Base-by-base conservation (phyloP, 2,113 vertebrate species). In the Pontoporia blainvillei region DNA sequence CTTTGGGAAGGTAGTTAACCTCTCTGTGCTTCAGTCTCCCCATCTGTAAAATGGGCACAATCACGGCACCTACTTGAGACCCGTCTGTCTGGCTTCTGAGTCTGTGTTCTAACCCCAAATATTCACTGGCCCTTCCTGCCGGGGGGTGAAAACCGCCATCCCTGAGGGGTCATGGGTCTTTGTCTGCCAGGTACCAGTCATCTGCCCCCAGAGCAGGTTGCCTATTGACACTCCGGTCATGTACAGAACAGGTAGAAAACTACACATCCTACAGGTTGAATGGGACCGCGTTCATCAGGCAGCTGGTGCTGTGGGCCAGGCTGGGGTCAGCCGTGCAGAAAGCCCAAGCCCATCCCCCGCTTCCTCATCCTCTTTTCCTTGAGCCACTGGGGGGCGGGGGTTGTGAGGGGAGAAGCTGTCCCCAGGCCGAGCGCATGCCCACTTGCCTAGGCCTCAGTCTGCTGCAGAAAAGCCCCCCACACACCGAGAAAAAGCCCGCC, bases 261-360 rank as follows among this genome's bases (percentile, higher is more conserved):
- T n/a, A 2, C 15, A 6, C 10, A 1, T 17, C 49, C 49, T 36
- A 8, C 71, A 41, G 54, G 44, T 0, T 29, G 5, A 21, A 10
- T 3, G 34, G 62, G 78, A 34, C 69, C 31, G 4, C 3, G 3
- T 66, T 34, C 39, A 10, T 4, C 12, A 21, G 59, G 41, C 27
- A 18, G 69, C 1, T 11, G 31, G 27, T 23, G 13, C 27, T 23
- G 0, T 0, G 7, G 23, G 1, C 46, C n/a, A 2, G 9, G 23
- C 13, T 2, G 5, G 27, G 46, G 36, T 2, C 18, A 23, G 34
- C 10, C 7, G 3, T 44, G 12, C 14, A 1, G 7, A 17, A 57
- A 17, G 27, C 20, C n/a, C 25, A 4, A 39, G 85, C 13, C 34
- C 36, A 3, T 20, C n/a, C 64, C 52, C 15, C 57, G 5, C 25